A percentile compares a stretch with the other conserved stretches of the same genome.
Conservation (phyloP, 2,797 vertebrate genomes). For the Stomatorhinus walkeri region DNA sequence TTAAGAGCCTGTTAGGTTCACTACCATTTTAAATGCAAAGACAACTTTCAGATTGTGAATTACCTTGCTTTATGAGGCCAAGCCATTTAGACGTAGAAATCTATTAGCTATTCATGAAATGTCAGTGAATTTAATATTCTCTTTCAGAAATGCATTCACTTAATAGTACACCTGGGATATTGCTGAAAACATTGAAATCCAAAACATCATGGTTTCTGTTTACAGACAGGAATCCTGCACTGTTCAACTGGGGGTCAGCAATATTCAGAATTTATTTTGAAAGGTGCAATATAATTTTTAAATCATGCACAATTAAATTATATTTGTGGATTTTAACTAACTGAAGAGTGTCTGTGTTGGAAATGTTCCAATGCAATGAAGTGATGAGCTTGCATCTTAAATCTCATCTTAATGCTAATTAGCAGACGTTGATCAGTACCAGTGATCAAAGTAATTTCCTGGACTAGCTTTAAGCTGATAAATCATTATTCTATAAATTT, state of each 20-base stretch:
- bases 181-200: neutral
- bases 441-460: neutral
- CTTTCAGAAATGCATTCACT: neutral
- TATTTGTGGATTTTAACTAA: neutral
- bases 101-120: neutral
- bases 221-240: neutral
- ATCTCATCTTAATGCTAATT: neutral
- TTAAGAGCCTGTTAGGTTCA: neutral
- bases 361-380: neutral
- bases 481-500: slow-evolving; percentile 6
- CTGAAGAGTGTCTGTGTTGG: neutral
- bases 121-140: neutral
- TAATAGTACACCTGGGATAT: neutral
- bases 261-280: neutral
- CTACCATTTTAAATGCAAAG: neutral
- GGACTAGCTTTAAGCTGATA: neutral
- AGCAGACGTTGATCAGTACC: neutral
- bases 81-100: neutral
- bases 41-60: neutral
- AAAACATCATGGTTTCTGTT: neutral
- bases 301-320: neutral
- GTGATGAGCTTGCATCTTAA: neutral
- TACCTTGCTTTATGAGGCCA: neutral
- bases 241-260: neutral
- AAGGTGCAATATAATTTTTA: neutral